Evolutionary conservation across 2,888 invertebrate genomes (phyloP).

Genomic region (Philhelius pedissequus): DNA sequence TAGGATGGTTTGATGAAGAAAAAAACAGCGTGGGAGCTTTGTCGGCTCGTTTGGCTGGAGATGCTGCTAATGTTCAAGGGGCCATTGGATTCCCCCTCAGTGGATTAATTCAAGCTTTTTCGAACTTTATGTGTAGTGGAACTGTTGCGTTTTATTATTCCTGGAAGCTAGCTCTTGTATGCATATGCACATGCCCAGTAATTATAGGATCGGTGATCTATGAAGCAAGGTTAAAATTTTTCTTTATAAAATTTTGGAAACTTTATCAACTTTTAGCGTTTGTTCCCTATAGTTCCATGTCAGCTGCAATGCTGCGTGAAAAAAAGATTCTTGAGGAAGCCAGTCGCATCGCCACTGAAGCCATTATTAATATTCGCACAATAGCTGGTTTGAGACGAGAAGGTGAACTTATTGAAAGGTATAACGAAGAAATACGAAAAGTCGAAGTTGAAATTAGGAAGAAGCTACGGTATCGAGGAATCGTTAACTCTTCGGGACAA

Average conservation of each 20-base stretch:
- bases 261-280: background rate
- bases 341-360: conserved; percentile 86
- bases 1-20: conserved; percentile 87
- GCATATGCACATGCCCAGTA: conserved; percentile 84
- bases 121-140: conserved; percentile 84
- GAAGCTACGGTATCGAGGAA: conserved; percentile 83
- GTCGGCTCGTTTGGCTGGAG: conserved; percentile 85
- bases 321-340: conserved; percentile 84
- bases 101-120: conserved; percentile 84
- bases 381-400: conserved; percentile 85
- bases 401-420: conserved; percentile 82
- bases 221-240: conserved; percentile 81
- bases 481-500: conserved; percentile 86
- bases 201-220: conserved; percentile 85
- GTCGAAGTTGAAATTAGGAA: conserved; percentile 80
- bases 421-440: conserved; percentile 81
- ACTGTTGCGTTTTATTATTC: conserved; percentile 83
- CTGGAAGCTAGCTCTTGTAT: conserved; percentile 86
- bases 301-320: conserved; percentile 82
- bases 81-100: conserved; percentile 86
- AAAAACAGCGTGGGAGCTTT: conserved; percentile 85
- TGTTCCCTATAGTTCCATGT: conserved; percentile 80
- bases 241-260: background rate
- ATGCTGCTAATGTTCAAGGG: conserved; percentile 87
- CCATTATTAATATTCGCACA: conserved; percentile 86